Evolutionary conservation across 2,888 invertebrate genomes (phyloP).

Genomic region (Drosophila flavopinicola): DNA sequence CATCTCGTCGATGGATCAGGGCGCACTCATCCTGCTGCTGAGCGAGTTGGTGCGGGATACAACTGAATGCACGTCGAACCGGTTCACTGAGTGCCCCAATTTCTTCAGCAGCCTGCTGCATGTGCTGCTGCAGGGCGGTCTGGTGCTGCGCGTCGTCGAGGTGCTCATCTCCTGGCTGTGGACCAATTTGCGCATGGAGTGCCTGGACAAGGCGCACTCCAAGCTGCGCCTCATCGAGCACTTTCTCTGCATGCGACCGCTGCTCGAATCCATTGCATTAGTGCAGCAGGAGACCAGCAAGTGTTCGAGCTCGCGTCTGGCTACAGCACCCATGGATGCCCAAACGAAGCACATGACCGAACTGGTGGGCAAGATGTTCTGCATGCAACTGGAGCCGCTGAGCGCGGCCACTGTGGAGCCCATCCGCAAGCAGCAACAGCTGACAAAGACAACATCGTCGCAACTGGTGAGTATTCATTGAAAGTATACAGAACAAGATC

Average conservation of each 20-base stretch:
- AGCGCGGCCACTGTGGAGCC: constrained; percentile 59
- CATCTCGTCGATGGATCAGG: constrained; percentile 74
- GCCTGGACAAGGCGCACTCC: constrained; percentile 71
- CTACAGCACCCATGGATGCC: constrained; percentile 26
- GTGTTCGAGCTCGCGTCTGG: constrained; percentile 4
- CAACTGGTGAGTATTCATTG: constrained; percentile 38
- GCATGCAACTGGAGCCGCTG: constrained; percentile 47
- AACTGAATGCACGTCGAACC: constrained; percentile 79
- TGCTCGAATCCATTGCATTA: constrained; percentile 5
- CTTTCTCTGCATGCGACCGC: constrained; percentile 51
- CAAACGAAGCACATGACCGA: constrained; percentile 40
- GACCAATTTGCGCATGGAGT: constrained; percentile 82
- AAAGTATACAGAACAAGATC: not conserved
- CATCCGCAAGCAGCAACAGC: constrained; percentile 69
- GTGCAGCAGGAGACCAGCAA: not conserved
- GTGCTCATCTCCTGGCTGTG: constrained; percentile 76
- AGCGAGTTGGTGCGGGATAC: constrained; percentile 72
- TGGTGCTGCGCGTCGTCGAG: constrained; percentile 77
- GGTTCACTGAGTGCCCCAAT: constrained; percentile 73
- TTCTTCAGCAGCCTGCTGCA: constrained; percentile 73
- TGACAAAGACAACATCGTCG: constrained; percentile 50
- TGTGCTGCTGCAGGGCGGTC: constrained; percentile 67
- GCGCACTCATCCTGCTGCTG: constrained; percentile 69
- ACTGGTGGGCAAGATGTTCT: constrained; percentile 42
- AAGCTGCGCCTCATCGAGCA: constrained; percentile 73